Percentiles rank a stretch among this genome's conserved stretches.
phyloP scores from a whole-genome alignment of 2,113 vertebrate genomes.

The Solea senegalensis region DNA sequence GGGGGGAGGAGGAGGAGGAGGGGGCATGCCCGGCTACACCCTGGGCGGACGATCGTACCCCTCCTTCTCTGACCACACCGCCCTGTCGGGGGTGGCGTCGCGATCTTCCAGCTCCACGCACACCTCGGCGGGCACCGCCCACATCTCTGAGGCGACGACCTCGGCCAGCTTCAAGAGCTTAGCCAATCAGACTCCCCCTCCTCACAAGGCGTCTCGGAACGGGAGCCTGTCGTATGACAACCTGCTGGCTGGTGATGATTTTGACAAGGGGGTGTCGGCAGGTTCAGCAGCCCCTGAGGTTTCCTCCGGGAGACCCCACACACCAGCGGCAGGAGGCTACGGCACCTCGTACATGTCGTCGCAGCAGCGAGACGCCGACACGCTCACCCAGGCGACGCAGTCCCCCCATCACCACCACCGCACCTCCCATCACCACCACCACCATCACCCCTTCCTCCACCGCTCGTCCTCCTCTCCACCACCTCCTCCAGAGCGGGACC shows the following conservation, averaged over 20 bases:
- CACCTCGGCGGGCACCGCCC: conserved; percentile 72
- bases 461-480: conserved; percentile 77
- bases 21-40: conserved; percentile 77
- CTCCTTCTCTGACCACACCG: conserved; percentile 86
- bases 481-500: conserved; percentile 68
- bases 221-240: conserved; percentile 94
- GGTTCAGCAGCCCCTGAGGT: conserved; percentile 73
- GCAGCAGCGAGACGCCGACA: conserved; percentile 86
- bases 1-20: conserved; percentile 39
- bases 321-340: conserved; percentile 84
- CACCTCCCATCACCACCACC: conserved; percentile 60
- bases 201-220: conserved; percentile 78
- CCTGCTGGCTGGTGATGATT: conserved; percentile 89
- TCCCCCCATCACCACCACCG: conserved; percentile 70
- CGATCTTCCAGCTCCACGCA: conserved; percentile 91
- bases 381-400: conserved; percentile 76
- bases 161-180: conserved; percentile 95
- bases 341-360: conserved; percentile 89
- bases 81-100: conserved; percentile 81
- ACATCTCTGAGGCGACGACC: conserved; percentile 88
- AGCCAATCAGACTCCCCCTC: conserved; percentile 90
- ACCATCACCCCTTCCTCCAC: conserved; percentile 70
- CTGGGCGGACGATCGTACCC: conserved; percentile 81
- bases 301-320: conserved; percentile 61
- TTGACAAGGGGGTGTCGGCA: conserved; percentile 75